These are phyloP conservation scores for Cebus imitator DNA, from an alignment of 2,113 vertebrate species.

Conservation along the genomic window DNA sequence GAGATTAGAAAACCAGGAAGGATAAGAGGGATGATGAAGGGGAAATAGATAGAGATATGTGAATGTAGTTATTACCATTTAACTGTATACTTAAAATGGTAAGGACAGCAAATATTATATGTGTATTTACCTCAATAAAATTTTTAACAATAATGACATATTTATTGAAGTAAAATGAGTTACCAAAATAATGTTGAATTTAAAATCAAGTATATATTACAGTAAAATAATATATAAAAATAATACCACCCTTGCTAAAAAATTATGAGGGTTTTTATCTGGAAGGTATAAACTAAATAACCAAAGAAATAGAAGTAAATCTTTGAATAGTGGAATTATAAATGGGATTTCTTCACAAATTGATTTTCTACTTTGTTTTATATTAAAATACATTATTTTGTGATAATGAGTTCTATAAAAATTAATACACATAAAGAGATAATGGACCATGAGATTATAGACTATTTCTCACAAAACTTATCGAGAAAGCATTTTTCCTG, in stretches of 20 bases:
- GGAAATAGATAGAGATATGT: too few relatives aligned
- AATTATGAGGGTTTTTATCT: background rate
- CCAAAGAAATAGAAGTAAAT: background rate
- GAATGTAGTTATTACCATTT: too few relatives aligned
- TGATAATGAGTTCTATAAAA: conserved; percentile 18
- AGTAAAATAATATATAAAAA: background rate
- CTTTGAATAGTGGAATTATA: background rate
- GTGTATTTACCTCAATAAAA: too few relatives aligned
- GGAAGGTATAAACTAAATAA: background rate
- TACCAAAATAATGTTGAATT: background rate
- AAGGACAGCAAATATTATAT: too few relatives aligned
- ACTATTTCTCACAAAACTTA: background rate
- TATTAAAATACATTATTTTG: background rate
- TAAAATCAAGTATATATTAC: background rate
- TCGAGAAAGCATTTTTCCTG: background rate
- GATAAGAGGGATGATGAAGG: too few relatives aligned
- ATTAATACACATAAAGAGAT: background rate
- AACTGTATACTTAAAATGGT: too few relatives aligned
- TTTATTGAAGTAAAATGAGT: background rate
- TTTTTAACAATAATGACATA: background rate
- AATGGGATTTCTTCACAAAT: background rate
- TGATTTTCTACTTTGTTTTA: conserved; percentile 2
- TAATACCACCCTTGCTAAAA: background rate
- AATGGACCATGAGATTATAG: background rate
- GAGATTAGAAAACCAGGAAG: too few relatives aligned